Conservation (phyloP, 1,140 invertebrate species). For the Plectrocnemia conspersa region DNA sequence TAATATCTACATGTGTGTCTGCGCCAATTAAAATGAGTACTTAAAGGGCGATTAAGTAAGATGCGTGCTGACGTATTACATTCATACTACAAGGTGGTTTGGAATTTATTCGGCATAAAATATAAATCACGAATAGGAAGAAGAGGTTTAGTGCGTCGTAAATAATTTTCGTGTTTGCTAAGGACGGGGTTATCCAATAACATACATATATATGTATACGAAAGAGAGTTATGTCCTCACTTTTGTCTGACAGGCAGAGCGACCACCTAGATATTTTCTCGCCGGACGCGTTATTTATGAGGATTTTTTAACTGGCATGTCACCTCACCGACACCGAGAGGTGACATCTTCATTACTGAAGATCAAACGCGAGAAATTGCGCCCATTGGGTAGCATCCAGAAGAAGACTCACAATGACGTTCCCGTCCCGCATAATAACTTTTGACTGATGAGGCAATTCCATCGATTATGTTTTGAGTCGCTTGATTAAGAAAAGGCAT, state of each 20-base stretch:
- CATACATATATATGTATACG: background rate
- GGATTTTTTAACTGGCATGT: conserved; percentile 25
- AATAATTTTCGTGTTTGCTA: conserved; percentile 24
- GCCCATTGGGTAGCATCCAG: conserved; percentile 22
- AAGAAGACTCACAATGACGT: conserved; percentile 8
- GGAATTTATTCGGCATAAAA: conserved; percentile 21
- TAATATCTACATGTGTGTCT: background rate
- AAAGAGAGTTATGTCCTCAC: conserved; percentile 23
- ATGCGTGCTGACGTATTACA: background rate
- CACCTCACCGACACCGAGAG: conserved; percentile 12
- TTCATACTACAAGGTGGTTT: background rate
- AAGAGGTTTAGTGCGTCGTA: conserved; percentile 24
- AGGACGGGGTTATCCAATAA: conserved; percentile 6
- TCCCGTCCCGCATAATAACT: no score
- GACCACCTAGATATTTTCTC: conserved; percentile 16
- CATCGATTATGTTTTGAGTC: no score
- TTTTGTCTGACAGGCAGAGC: conserved; percentile 3
- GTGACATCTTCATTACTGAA: conserved; percentile 29
- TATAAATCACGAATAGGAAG: conserved; percentile 19
- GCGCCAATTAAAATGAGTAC: conserved; percentile 3
- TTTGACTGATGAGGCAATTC: no score
- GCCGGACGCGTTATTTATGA: conserved; percentile 28
- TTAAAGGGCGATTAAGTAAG: background rate
- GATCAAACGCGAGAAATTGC: conserved; percentile 15
- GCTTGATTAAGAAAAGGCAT: no score